Evolutionary conservation across 2,888 invertebrate genomes (phyloP).

Genomic region (Sympetrum striolatum): DNA sequence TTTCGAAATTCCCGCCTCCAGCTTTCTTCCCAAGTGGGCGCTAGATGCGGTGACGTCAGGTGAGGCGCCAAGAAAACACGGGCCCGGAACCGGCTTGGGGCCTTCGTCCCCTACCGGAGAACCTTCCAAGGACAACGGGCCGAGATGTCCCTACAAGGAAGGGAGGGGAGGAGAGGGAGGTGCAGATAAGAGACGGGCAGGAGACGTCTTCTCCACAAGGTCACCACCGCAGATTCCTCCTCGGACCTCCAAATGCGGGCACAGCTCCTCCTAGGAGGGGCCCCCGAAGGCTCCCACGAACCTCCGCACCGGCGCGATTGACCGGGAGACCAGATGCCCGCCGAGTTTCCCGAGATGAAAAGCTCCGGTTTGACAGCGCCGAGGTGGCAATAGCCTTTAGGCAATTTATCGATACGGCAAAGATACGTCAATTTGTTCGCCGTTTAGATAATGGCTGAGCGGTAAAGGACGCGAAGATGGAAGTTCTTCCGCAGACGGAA

Average conservation of each 20-base stretch:
- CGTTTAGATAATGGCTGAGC: no score
- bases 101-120: neutral
- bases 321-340: no score
- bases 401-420: no score
- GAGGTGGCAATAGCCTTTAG: no score
- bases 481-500: no score
- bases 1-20: neutral
- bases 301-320: no score
- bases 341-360: no score
- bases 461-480: no score
- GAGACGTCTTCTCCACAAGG: neutral
- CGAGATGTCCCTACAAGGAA: constrained; percentile 18
- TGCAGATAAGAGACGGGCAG: neutral
- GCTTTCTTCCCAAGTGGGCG: neutral
- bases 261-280: neutral
- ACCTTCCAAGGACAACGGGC: neutral
- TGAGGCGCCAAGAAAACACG: neutral
- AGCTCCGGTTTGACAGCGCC: no score
- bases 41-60: neutral
- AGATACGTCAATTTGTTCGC: no score
- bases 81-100: neutral
- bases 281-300: no score
- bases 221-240: neutral
- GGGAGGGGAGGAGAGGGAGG: neutral
- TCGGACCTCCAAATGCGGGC: neutral